Evolutionary conservation across 2,888 invertebrate genomes (phyloP).

Genomic region (Caenorhabditis auriculariae): DNA sequence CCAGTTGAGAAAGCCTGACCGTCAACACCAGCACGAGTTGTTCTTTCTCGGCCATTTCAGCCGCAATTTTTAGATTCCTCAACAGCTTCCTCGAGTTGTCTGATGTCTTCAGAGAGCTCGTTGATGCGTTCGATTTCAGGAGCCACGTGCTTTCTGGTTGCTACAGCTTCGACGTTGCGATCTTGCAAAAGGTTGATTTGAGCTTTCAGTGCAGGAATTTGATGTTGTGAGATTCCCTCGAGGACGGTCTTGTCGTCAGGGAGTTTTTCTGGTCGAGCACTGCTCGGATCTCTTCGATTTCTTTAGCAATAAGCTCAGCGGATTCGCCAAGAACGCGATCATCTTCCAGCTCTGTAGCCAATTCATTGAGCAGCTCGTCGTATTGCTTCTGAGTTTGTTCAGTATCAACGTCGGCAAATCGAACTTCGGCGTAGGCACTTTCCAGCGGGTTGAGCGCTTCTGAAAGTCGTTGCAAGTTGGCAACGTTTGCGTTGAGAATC

Average conservation of each 20-base stretch:
- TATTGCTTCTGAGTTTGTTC: constrained; percentile 46
- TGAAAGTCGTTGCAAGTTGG: constrained; percentile 40
- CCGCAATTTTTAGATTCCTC: constrained; percentile 27
- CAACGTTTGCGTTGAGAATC: constrained; percentile 23
- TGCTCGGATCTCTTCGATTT: constrained; percentile 23
- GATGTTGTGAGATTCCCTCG: constrained; percentile 14
- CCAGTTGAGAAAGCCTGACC: constrained; percentile 22
- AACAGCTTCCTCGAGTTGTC: constrained; percentile 24
- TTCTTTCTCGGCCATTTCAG: constrained; percentile 31
- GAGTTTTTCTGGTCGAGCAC: constrained; percentile 18
- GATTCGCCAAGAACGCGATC: constrained; percentile 39
- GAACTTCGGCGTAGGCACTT: constrained; percentile 48
- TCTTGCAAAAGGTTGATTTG: constrained; percentile 32
- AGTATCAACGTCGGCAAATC: constrained; percentile 48
- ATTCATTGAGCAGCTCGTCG: constrained; percentile 36
- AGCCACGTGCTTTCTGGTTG: constrained; percentile 27
- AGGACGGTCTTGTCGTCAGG: constrained; percentile 15
- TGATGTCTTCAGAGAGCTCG: constrained; percentile 15
- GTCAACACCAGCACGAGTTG: constrained; percentile 22
- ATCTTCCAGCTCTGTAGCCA: constrained; percentile 31
- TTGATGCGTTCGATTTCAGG: constrained; percentile 18
- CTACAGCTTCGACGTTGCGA: constrained; percentile 20
- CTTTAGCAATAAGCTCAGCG: constrained; percentile 32
- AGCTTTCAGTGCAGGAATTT: constrained; percentile 32
- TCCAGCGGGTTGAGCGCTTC: constrained; percentile 48